Conservation (phyloP, 2,797 vertebrate genomes). For the Knipowitschia caucasica region DNA sequence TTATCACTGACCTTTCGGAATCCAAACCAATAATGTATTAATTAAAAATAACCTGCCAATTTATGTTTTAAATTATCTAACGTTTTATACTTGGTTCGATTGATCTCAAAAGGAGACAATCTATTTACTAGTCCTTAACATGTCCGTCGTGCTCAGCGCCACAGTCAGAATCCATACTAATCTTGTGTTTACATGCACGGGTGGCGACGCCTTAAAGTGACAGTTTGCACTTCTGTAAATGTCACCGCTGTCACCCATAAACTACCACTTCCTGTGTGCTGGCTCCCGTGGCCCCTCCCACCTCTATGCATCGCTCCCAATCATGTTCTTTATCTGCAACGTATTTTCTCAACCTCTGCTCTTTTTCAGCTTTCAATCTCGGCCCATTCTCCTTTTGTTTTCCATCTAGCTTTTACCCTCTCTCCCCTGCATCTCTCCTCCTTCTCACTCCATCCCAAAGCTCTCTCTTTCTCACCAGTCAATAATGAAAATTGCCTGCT, state of each 20-base stretch:
- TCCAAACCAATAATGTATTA: too few species aligned
- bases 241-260: constrained; percentile 4
- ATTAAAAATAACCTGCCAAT: too few species aligned
- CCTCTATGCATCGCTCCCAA: constrained; percentile 37
- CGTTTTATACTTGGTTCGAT: background rate
- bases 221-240: constrained; percentile 5
- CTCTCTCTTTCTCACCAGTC: constrained; percentile 68
- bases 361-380: constrained; percentile 53
- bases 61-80: too few species aligned
- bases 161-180: constrained; percentile 3
- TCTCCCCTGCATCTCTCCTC: background rate
- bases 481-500: constrained; percentile 82
- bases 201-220: constrained; percentile 3
- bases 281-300: background rate
- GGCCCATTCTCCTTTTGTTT: constrained; percentile 58
- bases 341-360: constrained; percentile 49
- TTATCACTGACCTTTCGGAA: too few species aligned
- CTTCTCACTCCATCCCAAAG: background rate
- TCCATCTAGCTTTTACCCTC: constrained; percentile 47
- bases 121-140: background rate
- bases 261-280: constrained; percentile 4
- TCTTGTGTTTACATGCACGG: constrained; percentile 4
- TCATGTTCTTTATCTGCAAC: constrained; percentile 51
- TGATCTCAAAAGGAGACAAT: background rate
- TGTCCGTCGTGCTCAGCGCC: background rate